phyloP scores from a whole-genome alignment of 2,888 invertebrate genomes.

The Drosophila monieri region DNA sequence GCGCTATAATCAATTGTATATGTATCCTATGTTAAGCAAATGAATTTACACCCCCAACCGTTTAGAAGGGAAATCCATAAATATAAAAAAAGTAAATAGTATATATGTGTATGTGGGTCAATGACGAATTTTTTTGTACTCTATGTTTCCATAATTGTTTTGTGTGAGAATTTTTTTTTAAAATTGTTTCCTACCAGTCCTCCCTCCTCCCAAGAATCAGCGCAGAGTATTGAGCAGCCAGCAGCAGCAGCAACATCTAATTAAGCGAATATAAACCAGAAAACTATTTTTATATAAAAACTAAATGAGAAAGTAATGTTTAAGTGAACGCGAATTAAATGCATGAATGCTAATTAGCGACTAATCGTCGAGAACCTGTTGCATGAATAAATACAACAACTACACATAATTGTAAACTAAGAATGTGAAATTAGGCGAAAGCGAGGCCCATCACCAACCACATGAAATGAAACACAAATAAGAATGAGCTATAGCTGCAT shows the following conservation, averaged over 20 bases:
- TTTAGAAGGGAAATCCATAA: constrained; percentile 32
- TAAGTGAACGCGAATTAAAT: constrained; percentile 71
- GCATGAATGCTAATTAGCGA: constrained; percentile 49
- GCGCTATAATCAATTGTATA: constrained; percentile 53
- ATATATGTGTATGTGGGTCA: constrained; percentile 24
- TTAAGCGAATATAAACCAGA: constrained; percentile 65
- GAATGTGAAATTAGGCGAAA: constrained; percentile 51
- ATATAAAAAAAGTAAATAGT: constrained; percentile 19
- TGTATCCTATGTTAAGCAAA: constrained; percentile 65
- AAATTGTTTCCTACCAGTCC: background rate
- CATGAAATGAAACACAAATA: constrained; percentile 24
- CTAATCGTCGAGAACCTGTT: constrained; percentile 64
- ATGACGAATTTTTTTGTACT: constrained; percentile 19
- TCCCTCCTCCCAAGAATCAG: constrained; percentile 28
- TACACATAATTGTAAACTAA: constrained; percentile 24
- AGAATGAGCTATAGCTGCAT: constrained; percentile 55
- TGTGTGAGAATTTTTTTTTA: constrained; percentile 8
- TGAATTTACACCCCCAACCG: constrained; percentile 53
- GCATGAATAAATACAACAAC: constrained; percentile 54
- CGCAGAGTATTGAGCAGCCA: constrained; percentile 63
- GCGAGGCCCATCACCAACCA: constrained; percentile 17
- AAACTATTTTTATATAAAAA: constrained; percentile 71
- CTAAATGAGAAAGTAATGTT: constrained; percentile 39
- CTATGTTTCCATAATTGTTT: constrained; percentile 36
- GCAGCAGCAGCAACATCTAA: constrained; percentile 79